Conservation (phyloP, 2,113 vertebrate genomes). For the Apistogramma diplotaenia region DNA sequence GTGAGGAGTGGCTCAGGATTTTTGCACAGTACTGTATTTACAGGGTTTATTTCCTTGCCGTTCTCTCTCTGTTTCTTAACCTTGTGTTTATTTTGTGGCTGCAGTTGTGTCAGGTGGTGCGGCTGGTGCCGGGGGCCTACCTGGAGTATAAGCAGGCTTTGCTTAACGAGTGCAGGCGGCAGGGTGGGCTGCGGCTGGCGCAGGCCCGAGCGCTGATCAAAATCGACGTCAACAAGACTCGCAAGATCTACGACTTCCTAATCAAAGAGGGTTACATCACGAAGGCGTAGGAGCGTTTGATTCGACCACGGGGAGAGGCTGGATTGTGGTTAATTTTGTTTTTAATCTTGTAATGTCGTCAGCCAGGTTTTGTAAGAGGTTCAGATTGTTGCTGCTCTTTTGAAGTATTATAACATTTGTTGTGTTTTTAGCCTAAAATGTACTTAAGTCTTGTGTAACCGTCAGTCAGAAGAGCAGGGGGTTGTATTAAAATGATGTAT, state of each 20-base stretch:
- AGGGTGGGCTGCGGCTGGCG: conserved; percentile 92
- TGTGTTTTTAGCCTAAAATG: conserved; percentile 13
- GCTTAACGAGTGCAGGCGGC: conserved; percentile 92
- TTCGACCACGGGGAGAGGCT: neutral
- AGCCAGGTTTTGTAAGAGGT: conserved; percentile 13
- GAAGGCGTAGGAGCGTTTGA: conserved; percentile 79
- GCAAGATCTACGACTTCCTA: conserved; percentile 98
- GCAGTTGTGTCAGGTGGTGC: conserved; percentile 96
- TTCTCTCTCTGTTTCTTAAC: neutral
- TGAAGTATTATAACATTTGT: conserved; percentile 21
- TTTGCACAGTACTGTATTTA: neutral
- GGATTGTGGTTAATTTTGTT: neutral
- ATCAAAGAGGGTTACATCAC: conserved; percentile 96
- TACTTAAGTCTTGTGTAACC: conserved; percentile 24
- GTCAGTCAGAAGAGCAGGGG: conserved; percentile 15
- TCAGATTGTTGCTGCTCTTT: conserved; percentile 20
- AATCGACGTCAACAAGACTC: conserved; percentile 99
- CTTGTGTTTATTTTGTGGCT: neutral
- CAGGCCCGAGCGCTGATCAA: conserved; percentile 97
- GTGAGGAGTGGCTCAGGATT: too few species aligned
- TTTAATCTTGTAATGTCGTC: conserved; percentile 2
- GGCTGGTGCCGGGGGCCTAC: conserved; percentile 96
- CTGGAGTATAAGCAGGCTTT: conserved; percentile 97
- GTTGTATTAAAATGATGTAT: conserved; percentile 20
- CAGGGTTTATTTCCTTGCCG: neutral